Evolutionary conservation across 2,113 vertebrate species (phyloP), one percentile per base, ranked within the genome.

Genomic region (Lipotes vexillifer): DNA sequence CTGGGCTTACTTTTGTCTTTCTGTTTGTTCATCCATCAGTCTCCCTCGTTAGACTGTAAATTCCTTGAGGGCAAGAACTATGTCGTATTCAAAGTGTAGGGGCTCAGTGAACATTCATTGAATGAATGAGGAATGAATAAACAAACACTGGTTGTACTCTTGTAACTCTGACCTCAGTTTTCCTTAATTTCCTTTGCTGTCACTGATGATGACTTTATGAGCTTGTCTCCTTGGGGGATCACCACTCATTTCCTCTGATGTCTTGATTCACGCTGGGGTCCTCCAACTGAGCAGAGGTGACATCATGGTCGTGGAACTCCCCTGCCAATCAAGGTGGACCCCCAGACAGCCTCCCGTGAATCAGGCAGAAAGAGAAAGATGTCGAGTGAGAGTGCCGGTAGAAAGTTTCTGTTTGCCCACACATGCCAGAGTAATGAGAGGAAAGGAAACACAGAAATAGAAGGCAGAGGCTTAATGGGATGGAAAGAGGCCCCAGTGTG

Each of bases 101-200:
- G 74, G 31, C 38, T 78, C 72, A 31, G 61, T 59, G 63, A 92
- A 80, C 52, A 66, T 83, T 74, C 29, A 29, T 15, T 91, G 88
- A 90, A 82, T 74, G 33, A 68, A 91, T 59, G 55, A 65, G 59
- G 66, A 89, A 59, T 78, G 65, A 71, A 68, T 75, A 94, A 91
- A 82, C 93, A 92, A 80, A 69, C 74, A 18, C 27, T n/a, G 5
- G 12, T 33, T 61, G 71, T 71, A 31, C 36, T 72, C 46, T 66
- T 17, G 21, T 29, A 88, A 68, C 46, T 83, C 52, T 94, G 93
- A 96, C 82, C 87, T 94, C 15, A 29, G 71, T 94, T 97, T 92
- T 85, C 86, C 81, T 89, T 95, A 72, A 90, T 88, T 96, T 97
- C 81, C 90, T 97, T 90, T 95, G 57, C 95, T 86, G 78, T 95